Percentiles rank a stretch among this genome's conserved stretches.
phyloP scores from a whole-genome alignment of 2,797 vertebrate genomes.

The Crocidura indochinensis region DNA sequence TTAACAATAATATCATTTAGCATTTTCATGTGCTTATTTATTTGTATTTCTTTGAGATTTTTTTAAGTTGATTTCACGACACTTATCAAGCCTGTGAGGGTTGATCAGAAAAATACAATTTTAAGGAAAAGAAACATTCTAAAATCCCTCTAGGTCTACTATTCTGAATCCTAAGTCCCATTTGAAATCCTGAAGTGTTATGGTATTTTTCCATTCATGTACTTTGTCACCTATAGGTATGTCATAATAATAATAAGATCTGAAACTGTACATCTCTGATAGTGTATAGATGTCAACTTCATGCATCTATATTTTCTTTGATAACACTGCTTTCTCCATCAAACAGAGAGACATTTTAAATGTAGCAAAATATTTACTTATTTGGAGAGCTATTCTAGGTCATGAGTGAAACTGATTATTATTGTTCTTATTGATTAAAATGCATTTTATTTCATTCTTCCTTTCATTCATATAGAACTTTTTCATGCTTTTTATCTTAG shows the following conservation, averaged over 20 bases:
- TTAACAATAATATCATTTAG: neutral
- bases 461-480: neutral
- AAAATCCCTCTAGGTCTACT: neutral
- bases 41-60: constrained; percentile 54
- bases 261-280: neutral
- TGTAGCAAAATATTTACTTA: neutral
- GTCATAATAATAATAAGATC: neutral
- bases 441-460: neutral
- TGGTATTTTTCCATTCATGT: neutral
- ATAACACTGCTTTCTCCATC: neutral
- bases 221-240: neutral
- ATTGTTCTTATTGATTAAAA: neutral
- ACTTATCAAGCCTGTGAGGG: neutral
- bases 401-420: neutral
- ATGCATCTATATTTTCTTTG: neutral
- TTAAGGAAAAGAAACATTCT: constrained; percentile 19
- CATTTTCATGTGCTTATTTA: neutral
- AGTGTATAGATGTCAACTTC: neutral
- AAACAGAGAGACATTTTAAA: neutral
- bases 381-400: neutral
- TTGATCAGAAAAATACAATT: constrained; percentile 2
- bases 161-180: neutral
- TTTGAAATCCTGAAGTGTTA: neutral
- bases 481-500: neutral
- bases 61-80: neutral